Evolutionary conservation across 2,888 invertebrate species (phyloP).

Genomic region (Latheticus oryzae): DNA sequence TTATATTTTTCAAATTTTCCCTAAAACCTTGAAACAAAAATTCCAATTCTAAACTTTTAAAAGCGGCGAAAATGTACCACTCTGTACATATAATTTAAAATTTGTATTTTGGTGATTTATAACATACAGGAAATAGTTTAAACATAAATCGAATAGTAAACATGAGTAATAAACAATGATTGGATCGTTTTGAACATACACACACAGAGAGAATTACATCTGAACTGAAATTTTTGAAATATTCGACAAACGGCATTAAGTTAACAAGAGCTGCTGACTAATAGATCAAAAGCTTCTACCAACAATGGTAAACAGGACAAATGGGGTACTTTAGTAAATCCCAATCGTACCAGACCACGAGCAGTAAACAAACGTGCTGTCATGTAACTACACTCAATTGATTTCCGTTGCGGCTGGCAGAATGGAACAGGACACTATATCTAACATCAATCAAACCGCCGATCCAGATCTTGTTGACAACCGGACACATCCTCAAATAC

Average conservation of each 20-base stretch:
- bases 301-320: slow-evolving; percentile 41
- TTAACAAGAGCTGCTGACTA: slow-evolving; percentile 31
- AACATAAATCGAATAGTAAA: too few species aligned
- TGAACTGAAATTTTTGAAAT: slow-evolving; percentile 32
- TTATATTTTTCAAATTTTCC: too few species aligned
- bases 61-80: too few species aligned
- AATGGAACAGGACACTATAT: slow-evolving; percentile 47
- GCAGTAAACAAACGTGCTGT: slow-evolving; percentile 52
- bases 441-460: slow-evolving; percentile 48
- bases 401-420: slow-evolving; percentile 52
- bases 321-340: slow-evolving; percentile 66
- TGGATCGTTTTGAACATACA: slow-evolving; percentile 6
- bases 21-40: too few species aligned
- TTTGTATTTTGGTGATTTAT: too few species aligned
- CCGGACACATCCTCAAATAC: slow-evolving; percentile 47
- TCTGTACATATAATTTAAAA: too few species aligned
- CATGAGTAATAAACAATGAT: slow-evolving; percentile 32
- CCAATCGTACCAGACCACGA: slow-evolving; percentile 46
- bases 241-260: slow-evolving; percentile 26
- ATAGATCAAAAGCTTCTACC: slow-evolving; percentile 36
- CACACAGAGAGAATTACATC: too few species aligned
- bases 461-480: slow-evolving; percentile 53
- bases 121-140: too few species aligned
- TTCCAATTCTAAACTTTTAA: too few species aligned
- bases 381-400: slow-evolving; percentile 54